Evolutionary conservation across 2,888 invertebrate species (phyloP).

Genomic region (Suillia variegata): DNA sequence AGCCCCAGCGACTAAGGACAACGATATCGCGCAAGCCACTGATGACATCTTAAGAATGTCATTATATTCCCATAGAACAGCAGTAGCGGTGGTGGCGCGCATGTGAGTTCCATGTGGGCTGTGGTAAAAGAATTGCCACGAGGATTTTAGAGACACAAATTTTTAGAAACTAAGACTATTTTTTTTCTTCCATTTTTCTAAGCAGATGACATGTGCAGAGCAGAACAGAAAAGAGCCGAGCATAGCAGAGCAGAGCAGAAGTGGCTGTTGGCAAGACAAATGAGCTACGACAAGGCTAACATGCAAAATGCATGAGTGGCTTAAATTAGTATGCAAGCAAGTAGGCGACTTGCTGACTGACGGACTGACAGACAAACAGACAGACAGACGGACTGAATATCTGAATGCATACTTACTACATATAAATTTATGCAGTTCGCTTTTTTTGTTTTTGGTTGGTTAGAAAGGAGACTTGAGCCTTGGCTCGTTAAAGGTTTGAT

Average conservation of each 20-base stretch:
- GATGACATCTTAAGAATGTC: constrained; percentile 57
- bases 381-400: too few relatives aligned
- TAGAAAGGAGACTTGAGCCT: too few relatives aligned
- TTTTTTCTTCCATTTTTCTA: constrained; percentile 30
- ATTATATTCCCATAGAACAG: constrained; percentile 49
- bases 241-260: constrained; percentile 24
- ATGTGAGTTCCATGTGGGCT: constrained; percentile 48
- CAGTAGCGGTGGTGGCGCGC: too few relatives aligned
- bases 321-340: constrained; percentile 45
- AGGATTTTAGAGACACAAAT: constrained; percentile 51
- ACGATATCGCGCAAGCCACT: constrained; percentile 35
- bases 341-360: constrained; percentile 4
- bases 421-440: too few relatives aligned
- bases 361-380: too few relatives aligned
- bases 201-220: constrained; percentile 48
- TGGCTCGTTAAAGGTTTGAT: too few relatives aligned
- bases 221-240: too few relatives aligned
- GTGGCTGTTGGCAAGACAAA: constrained; percentile 36
- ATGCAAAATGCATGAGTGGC: constrained; percentile 42
- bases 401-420: too few relatives aligned
- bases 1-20: constrained; percentile 18
- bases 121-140: constrained; percentile 50
- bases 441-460: too few relatives aligned
- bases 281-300: constrained; percentile 44
- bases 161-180: constrained; percentile 39